phyloP scores from a whole-genome alignment of 2,797 vertebrate species.

The Chaetophractus vellerosus region DNA sequence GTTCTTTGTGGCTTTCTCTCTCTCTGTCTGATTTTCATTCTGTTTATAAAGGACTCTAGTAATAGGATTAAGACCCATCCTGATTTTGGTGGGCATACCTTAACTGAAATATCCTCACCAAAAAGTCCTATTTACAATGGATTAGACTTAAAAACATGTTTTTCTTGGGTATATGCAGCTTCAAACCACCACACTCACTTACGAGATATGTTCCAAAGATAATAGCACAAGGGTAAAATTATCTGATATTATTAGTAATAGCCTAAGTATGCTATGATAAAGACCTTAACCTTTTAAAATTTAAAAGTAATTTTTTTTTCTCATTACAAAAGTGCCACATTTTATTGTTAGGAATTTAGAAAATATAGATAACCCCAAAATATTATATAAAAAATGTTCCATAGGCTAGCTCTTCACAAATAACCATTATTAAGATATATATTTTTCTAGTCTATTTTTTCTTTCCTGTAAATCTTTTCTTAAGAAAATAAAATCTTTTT shows the following conservation, averaged over 20 bases:
- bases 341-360: background rate
- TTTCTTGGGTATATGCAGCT: too few species aligned
- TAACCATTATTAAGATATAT: background rate
- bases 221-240: background rate
- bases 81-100: too few species aligned
- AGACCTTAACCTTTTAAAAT: background rate
- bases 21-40: too few species aligned
- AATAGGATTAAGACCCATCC: too few species aligned
- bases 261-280: background rate
- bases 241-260: background rate
- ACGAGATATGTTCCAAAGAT: background rate
- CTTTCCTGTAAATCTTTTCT: background rate
- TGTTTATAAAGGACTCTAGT: too few species aligned
- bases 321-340: background rate
- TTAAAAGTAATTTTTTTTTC: conserved; percentile 27
- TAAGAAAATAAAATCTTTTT: background rate
- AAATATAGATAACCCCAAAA: background rate
- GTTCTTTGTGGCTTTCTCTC: too few species aligned
- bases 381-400: background rate
- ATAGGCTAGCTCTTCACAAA: background rate
- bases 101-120: too few species aligned
- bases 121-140: too few species aligned
- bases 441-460: background rate
- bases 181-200: too few species aligned
- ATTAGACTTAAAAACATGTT: background rate